A percentile compares a stretch with the other conserved stretches of the same genome.
Evolutionary conservation across 2,888 invertebrate species (phyloP).

Genomic region (Parnassius apollo): DNA sequence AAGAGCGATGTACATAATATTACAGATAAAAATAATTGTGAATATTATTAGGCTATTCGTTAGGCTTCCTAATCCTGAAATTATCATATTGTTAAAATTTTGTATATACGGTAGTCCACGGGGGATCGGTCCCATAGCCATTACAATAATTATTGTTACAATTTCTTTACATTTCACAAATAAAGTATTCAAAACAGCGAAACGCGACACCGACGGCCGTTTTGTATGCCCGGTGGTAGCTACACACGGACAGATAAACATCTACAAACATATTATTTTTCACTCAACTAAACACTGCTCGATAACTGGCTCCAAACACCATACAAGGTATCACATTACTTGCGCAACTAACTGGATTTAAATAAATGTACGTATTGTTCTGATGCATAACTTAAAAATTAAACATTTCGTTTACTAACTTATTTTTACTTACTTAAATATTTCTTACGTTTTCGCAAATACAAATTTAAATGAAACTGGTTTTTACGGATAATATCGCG

Average conservation of each 20-base stretch:
- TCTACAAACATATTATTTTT: constrained; percentile 75
- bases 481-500: no score
- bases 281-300: constrained; percentile 63
- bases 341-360: constrained; percentile 56
- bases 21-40: no score
- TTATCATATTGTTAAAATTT: no score
- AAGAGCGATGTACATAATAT: no score
- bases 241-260: constrained; percentile 48
- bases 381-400: not conserved
- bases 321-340: constrained; percentile 37
- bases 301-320: constrained; percentile 35
- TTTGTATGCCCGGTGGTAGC: constrained; percentile 49
- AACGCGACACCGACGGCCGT: constrained; percentile 33
- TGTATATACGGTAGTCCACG: no score
- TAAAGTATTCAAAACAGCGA: constrained; percentile 8
- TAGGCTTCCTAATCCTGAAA: no score
- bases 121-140: not conserved
- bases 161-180: constrained; percentile 8
- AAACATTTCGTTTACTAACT: no score
- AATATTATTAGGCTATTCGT: no score
- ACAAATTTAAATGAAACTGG: no score
- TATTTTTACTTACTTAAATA: no score
- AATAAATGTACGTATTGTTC: constrained; percentile 37
- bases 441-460: no score
- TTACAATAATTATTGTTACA: constrained; percentile 9